These are phyloP conservation scores for Melanitta fusca DNA, from an alignment of 2,797 vertebrate genomes.

Conservation along the genomic window DNA sequence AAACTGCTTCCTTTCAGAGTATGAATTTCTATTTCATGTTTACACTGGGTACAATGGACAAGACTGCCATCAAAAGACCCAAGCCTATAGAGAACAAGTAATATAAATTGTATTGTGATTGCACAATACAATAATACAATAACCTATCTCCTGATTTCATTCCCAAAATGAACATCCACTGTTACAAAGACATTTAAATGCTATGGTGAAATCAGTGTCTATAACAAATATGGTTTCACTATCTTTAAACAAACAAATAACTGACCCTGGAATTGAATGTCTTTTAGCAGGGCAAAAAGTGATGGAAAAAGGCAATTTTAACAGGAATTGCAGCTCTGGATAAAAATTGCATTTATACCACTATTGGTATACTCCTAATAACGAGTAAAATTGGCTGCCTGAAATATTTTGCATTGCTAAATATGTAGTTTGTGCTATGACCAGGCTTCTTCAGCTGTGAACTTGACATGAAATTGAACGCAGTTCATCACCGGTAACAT, in stretches of 20 bases:
- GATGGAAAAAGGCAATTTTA: background rate
- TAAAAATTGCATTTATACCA: background rate
- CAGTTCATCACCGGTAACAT: background rate
- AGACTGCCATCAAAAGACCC: background rate
- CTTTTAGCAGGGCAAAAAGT: background rate
- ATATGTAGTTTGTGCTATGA: background rate
- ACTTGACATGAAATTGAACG: background rate
- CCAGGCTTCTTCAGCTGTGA: background rate
- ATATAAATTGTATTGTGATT: background rate
- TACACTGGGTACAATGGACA: background rate
- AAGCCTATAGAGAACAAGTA: background rate
- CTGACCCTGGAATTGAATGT: background rate
- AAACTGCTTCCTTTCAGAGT: background rate
- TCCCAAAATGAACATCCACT: background rate
- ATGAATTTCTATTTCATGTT: background rate
- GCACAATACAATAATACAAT: background rate
- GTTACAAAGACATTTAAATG: background rate
- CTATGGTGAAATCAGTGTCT: background rate
- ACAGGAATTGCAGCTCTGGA: background rate
- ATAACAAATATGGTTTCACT: background rate
- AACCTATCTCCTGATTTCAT: background rate
- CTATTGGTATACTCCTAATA: background rate
- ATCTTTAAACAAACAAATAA: background rate
- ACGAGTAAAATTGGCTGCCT: background rate
- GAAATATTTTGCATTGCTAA: background rate